Evolutionary conservation across 2,797 vertebrate species (phyloP).

Genomic region (Alfaro cultratus): DNA sequence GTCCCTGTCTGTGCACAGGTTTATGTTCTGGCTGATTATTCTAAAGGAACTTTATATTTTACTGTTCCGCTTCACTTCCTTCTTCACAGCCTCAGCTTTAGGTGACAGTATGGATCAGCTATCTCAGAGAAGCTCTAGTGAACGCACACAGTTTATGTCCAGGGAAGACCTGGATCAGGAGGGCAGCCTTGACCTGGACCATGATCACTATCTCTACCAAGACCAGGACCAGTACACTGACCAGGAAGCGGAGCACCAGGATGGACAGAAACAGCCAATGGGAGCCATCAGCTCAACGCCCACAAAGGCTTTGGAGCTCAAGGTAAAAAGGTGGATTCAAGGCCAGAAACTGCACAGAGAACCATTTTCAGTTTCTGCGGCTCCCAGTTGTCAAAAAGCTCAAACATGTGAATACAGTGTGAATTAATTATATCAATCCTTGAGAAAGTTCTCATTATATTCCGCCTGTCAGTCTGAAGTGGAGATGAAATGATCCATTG

Average conservation of each 20-base stretch:
- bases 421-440: neutral
- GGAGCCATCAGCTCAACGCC: constrained; percentile 83
- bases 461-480: neutral
- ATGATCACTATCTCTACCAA: constrained; percentile 78
- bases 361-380: neutral
- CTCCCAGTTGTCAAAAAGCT: neutral
- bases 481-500: constrained; percentile 2
- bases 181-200: constrained; percentile 80
- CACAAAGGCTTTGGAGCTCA: constrained; percentile 89
- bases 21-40: constrained; percentile 1
- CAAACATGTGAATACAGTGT: neutral
- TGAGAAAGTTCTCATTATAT: neutral
- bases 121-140: constrained; percentile 80
- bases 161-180: constrained; percentile 84
- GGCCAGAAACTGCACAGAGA: constrained; percentile 4
- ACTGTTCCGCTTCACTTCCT: neutral
- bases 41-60: constrained; percentile 16
- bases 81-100: constrained; percentile 83
- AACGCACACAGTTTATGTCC: constrained; percentile 81
- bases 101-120: constrained; percentile 91
- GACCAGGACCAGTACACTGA: constrained; percentile 72
- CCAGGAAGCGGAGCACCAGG: constrained; percentile 65
- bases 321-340: constrained; percentile 80
- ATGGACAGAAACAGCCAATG: constrained; percentile 24
- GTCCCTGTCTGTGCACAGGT: neutral